A percentile compares a stretch with the other conserved stretches of the same genome.
Conservation (phyloP, 2,797 vertebrate species). For the Harpagifer antarcticus region DNA sequence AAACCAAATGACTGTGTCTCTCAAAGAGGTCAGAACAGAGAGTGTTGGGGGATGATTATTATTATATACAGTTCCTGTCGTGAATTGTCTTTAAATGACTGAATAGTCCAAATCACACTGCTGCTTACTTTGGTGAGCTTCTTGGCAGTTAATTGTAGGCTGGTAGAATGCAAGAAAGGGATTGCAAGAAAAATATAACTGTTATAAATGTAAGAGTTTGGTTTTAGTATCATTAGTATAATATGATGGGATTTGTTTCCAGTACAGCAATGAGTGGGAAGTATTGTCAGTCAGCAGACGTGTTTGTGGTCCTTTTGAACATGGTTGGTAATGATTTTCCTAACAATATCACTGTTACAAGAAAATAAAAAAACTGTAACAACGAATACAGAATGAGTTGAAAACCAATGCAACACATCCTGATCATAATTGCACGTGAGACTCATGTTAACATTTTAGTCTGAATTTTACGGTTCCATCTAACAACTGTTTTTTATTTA, state of each 20-base stretch:
- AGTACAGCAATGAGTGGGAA: background rate
- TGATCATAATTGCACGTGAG: background rate
- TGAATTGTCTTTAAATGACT: constrained; percentile 20
- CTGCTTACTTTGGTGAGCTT: constrained; percentile 9
- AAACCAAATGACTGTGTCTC: background rate
- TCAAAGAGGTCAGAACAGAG: background rate
- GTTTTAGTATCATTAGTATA: background rate
- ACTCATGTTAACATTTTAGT: background rate
- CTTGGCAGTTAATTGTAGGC: constrained; percentile 7
- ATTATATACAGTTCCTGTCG: background rate
- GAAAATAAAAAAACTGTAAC: background rate
- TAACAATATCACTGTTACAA: background rate
- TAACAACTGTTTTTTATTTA: background rate
- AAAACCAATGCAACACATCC: background rate
- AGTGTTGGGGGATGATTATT: constrained; percentile 9
- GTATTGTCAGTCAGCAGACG: constrained; percentile 20
- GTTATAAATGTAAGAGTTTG: constrained; percentile 12
- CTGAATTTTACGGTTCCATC: background rate
- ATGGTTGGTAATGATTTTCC: background rate
- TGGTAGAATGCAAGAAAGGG: background rate
- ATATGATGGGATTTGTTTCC: background rate
- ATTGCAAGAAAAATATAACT: constrained; percentile 10
- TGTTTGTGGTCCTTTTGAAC: background rate
- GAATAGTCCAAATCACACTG: background rate
- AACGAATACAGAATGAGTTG: background rate